phyloP scores from a whole-genome alignment of 2,888 invertebrate genomes.

The Amphipyra tragopoginis region DNA sequence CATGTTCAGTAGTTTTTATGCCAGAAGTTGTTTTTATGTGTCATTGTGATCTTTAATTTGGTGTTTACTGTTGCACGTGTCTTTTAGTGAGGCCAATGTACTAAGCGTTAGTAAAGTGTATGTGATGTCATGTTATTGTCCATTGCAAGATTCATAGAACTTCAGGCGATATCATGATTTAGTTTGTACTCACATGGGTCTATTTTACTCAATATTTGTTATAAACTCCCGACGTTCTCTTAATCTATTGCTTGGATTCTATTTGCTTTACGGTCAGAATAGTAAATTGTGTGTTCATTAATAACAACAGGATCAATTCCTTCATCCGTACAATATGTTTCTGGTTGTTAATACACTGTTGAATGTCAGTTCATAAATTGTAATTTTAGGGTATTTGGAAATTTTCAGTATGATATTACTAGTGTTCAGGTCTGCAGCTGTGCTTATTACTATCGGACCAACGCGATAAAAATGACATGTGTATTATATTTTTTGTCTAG shows the following conservation, averaged over 20 bases:
- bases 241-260: not conserved
- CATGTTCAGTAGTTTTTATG: constrained; percentile 13
- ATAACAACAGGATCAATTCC: too few relatives aligned
- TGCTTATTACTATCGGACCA: constrained; percentile 6
- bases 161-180: constrained; percentile 1
- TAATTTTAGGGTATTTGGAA: not conserved
- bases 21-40: constrained; percentile 10
- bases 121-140: constrained; percentile 23
- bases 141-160: constrained; percentile 25
- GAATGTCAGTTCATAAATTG: too few relatives aligned
- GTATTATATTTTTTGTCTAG: constrained; percentile 31
- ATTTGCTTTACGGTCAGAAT: too few relatives aligned
- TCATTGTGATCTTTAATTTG: constrained; percentile 12
- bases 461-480: constrained; percentile 17
- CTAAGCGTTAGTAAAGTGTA: constrained; percentile 12
- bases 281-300: too few relatives aligned
- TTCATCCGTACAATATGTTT: too few relatives aligned
- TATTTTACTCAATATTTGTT: not conserved
- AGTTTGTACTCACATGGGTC: not conserved
- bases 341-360: too few relatives aligned
- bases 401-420: not conserved
- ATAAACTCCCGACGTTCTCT: not conserved
- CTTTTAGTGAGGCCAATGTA: constrained; percentile 18
- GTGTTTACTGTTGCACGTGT: constrained; percentile 15
- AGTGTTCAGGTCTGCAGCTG: not conserved